These are phyloP conservation scores for Glaucomys volans DNA, from an alignment of 2,113 vertebrate species.

Conservation along the genomic window DNA sequence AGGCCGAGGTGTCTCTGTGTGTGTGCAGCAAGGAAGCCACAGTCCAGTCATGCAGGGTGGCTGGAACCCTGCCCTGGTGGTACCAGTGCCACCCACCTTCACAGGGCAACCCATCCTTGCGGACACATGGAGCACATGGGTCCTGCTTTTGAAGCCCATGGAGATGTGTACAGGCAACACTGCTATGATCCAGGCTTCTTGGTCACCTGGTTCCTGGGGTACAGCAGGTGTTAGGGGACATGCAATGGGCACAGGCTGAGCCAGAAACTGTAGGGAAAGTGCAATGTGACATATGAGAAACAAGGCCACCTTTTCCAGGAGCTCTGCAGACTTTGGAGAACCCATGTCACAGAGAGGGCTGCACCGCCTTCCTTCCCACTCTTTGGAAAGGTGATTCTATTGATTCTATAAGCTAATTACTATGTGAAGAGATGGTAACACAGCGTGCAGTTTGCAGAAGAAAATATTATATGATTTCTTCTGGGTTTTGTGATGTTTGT, in stretches of 20 bases:
- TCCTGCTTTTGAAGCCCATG: not conserved
- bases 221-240: not conserved
- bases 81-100: no score
- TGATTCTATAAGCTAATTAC: no score
- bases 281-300: not conserved
- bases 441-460: no score
- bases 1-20: not conserved
- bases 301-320: not conserved
- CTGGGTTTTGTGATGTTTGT: no score
- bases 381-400: not conserved
- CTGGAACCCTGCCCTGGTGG: not conserved
- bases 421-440: no score
- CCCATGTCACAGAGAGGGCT: not conserved
- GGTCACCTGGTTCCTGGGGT: no score
- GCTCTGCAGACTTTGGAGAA: not conserved
- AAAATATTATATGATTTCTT: no score
- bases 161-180: not conserved
- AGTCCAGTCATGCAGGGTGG: not conserved
- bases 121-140: accelerated
- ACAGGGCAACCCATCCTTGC: not conserved
- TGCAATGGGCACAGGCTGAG: not conserved
- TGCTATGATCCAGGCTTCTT: not conserved
- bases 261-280: not conserved
- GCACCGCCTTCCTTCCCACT: not conserved
- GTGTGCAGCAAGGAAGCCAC: not conserved